These are phyloP conservation scores for Nesogale talazaci DNA, from an alignment of 2,113 vertebrate species.

Conservation along the genomic window DNA sequence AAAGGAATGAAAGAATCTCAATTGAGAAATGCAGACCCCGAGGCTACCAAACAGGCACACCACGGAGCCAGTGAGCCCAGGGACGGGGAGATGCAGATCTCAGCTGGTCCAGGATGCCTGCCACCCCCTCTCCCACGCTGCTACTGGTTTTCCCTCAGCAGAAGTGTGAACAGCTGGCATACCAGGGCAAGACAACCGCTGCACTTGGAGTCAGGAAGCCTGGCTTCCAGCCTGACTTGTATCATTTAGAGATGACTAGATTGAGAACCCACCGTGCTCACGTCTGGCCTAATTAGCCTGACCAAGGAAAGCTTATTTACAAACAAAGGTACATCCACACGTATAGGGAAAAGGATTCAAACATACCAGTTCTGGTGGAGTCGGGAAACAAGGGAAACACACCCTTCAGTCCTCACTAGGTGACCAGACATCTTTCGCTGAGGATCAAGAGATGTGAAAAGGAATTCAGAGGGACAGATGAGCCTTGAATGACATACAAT, in stretches of 20 bases:
- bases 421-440: not conserved
- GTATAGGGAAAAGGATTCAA: not conserved
- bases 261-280: not conserved
- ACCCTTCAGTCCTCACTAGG: not conserved
- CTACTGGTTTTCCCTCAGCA: constrained; percentile 56
- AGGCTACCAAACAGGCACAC: constrained; percentile 21
- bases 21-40: constrained; percentile 28
- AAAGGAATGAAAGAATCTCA: constrained; percentile 70
- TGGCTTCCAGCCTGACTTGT: not conserved
- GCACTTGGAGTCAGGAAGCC: not conserved
- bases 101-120: not conserved
- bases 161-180: constrained; percentile 40
- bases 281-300: not conserved
- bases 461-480: not conserved
- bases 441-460: not conserved
- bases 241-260: not conserved
- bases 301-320: not conserved
- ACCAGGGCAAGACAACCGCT: not conserved
- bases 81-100: not conserved
- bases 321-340: not conserved
- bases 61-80: not conserved
- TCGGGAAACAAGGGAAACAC: too few relatives aligned
- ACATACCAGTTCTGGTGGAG: too few relatives aligned
- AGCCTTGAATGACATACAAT: not conserved
- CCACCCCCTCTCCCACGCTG: not conserved